Evolutionary conservation across 2,888 invertebrate species (phyloP), one percentile per base, ranked within the genome.

Genomic region (Drosophila tanythrix): DNA sequence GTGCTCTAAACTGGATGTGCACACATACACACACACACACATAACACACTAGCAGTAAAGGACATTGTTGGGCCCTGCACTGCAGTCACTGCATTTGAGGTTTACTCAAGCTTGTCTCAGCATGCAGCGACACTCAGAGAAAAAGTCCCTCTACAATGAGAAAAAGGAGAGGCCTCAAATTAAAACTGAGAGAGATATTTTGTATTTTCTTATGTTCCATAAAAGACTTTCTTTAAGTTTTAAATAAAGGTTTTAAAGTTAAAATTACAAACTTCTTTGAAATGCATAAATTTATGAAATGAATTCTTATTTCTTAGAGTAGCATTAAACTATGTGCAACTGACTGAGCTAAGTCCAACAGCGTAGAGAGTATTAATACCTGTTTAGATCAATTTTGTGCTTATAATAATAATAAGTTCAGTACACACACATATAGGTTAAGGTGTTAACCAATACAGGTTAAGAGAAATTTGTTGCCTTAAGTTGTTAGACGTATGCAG

Each of bases 31-130:
- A 53, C 38, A 33, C 50, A 25, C 27, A 21, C 57, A 8, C 38
- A 15, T n/a, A 15, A 13, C 11, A 15, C 13, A 21, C 3, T 4
- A 13, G 40, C 50, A 29, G 38, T 21, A 31, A 36, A n/a, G 13
- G 58, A 27, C 51, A 69, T 66, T 73, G 69, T 66, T 58, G 38
- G 31, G 52, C 5, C 50, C 18, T 18, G 27, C 33, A 58, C 50
- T 60, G 63, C 61, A 33, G 27, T 78, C 71, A 79, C 38, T 72
- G 71, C 55, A 61, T 76, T 78, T 74, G 57, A 38, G 78, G 65
- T 66, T 80, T 70, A 79, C 74, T 88, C 77, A 82, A 76, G 82
- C 85, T 79, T 67, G 55, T 64, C 7, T 21, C 7, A 15, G 72
- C 58, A 27, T 38, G n/a, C 8, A 38, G n/a, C 13, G 13, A 38